Base-by-base conservation (phyloP, 2,888 invertebrate species). In the Stenchaetothrips biformis region DNA sequence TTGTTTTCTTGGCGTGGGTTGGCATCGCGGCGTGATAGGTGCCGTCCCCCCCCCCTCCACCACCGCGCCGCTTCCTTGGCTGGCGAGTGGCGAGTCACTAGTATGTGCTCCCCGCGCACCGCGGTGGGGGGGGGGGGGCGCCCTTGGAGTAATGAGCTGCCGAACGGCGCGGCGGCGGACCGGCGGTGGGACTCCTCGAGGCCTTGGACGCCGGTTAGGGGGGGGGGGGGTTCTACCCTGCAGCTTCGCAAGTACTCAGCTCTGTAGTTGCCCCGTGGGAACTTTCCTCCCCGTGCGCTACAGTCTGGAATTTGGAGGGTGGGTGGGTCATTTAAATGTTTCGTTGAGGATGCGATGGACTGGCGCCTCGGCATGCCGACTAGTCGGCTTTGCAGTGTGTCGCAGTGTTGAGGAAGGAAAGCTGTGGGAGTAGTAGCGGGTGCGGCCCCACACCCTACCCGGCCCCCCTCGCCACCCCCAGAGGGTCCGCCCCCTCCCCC, bases 1-100 rank as follows among this genome's bases (percentile, higher is more conserved):
- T 78, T 37, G n/a, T 78, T 27, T 27, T 25, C 37, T 37, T 37
- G 37, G 37, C 37, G 37, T 37, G 37, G 37, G 37, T 37, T 37
- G 1, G 37, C 37, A 37, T 37, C 37, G 4, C 37, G 37, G 37
- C 4, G 37, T 37, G 37, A 37, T 37, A 37, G 37, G 37, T 37
- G 37, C 37, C 80, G 49, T 77, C 79, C 80, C 79, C 59, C 79
- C 79, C 21, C 0, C 6, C 80, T 53, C n/a, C 59, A 21, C 78
- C 78, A 80, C 80, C 80, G 77, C 74, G 77, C 78, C 48, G 59
- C 77, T 49, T 16, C 48, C 37, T 48, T 80, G 25, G 79, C n/a
- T 18, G 6, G 18, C 49, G 27, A 48, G 78, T 18, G 6, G 18
- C 49, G 27, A 48, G 78, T 80, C 62, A 27, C 37, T 59, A 48